These are phyloP conservation scores for Cepaea nemoralis DNA, from an alignment of 1,140 invertebrate species.

Conservation along the genomic window DNA sequence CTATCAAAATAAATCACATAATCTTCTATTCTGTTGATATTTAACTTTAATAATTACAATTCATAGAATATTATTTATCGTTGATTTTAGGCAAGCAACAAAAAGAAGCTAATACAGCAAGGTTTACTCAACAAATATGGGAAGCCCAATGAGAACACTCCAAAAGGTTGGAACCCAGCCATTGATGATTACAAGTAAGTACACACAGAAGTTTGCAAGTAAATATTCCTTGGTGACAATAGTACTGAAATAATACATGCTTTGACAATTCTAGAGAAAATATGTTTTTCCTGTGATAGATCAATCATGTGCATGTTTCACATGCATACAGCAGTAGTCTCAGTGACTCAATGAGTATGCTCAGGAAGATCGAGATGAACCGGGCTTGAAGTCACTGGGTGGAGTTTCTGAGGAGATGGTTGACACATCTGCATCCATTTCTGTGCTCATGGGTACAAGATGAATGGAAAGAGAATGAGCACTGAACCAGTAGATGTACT, in stretches of 20 bases:
- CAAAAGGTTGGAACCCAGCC: conserved; percentile 83
- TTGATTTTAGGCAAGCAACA: conserved; percentile 81
- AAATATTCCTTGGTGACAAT: not conserved
- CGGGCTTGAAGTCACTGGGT: no score
- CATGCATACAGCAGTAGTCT: no score
- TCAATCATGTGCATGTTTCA: not conserved
- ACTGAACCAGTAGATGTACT: no score
- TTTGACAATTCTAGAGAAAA: not conserved
- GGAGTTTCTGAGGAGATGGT: no score
- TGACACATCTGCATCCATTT: no score
- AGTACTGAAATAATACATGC: not conserved
- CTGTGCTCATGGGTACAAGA: no score
- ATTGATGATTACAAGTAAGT: conserved; percentile 63
- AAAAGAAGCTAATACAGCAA: conserved; percentile 91
- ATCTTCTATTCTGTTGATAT: conserved; percentile 4
- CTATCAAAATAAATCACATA: not conserved
- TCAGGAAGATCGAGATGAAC: no score
- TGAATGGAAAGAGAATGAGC: no score
- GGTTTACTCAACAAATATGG: conserved; percentile 96
- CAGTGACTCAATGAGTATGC: no score
- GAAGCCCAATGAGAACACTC: conserved; percentile 97
- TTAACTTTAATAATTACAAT: no score
- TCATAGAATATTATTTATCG: no score
- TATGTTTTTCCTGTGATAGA: not conserved
- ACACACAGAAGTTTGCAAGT: not conserved